These are phyloP conservation scores for Drosophila carrolli DNA, from an alignment of 1,140 invertebrate genomes.

Conservation along the genomic window DNA sequence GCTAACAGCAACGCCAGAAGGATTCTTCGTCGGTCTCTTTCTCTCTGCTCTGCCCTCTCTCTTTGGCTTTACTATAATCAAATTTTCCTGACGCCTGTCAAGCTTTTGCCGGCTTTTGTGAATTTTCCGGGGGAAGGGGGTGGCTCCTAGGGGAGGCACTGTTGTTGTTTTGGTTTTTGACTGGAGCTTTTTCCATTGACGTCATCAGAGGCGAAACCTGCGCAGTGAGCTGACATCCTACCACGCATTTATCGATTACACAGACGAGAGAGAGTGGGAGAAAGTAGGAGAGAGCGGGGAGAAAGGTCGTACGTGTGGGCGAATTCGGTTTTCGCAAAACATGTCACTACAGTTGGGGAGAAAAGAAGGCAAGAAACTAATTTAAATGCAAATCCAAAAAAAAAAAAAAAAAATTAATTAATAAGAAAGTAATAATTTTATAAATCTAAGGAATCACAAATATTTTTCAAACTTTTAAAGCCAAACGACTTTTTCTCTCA, in stretches of 20 bases:
- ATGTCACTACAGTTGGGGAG: conserved; percentile 9
- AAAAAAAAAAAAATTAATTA: neutral
- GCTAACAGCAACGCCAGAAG: conserved; percentile 28
- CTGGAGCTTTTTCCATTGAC: conserved; percentile 79
- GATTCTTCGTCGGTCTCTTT: conserved; percentile 3
- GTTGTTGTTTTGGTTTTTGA: conserved; percentile 60
- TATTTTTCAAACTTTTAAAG: neutral
- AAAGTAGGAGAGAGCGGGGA: conserved; percentile 1
- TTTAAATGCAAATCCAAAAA: conserved; percentile 1
- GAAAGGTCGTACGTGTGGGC: conserved; percentile 28
- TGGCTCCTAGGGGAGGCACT: conserved; percentile 27
- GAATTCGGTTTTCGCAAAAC: conserved; percentile 26
- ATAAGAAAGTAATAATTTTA: neutral
- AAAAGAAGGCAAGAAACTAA: neutral
- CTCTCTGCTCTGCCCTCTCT: conserved; percentile 8
- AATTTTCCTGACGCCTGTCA: conserved; percentile 55
- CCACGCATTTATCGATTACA: conserved; percentile 78
- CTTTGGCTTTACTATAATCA: conserved; percentile 70
- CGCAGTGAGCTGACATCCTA: conserved; percentile 68
- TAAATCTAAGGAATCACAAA: no score
- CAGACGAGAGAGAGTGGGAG: conserved; percentile 2
- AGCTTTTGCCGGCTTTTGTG: conserved; percentile 73
- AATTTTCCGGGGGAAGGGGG: neutral
- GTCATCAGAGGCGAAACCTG: conserved; percentile 79
- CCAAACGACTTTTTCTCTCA: conserved; percentile 31